These are phyloP conservation scores for Brenthis ino DNA, from an alignment of 2,888 invertebrate species.

Conservation along the genomic window DNA sequence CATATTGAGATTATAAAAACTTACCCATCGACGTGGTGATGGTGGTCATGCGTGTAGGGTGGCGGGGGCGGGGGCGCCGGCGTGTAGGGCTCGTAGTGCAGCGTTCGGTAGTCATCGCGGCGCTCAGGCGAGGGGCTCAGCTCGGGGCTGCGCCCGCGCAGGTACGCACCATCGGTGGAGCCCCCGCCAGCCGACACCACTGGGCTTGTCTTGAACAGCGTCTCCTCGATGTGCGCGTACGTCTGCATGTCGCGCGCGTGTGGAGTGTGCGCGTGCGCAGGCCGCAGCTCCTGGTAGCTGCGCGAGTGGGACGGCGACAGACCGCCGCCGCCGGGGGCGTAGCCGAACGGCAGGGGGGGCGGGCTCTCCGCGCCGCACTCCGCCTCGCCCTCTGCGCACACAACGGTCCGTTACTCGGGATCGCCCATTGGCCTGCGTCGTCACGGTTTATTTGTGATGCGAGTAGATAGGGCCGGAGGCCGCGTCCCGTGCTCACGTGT, in stretches of 20 bases:
- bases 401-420: slow-evolving; percentile 41
- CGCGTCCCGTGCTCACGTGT: slow-evolving; percentile 52
- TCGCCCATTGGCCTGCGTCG: slow-evolving; percentile 36
- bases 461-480: slow-evolving; percentile 20
- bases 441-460: slow-evolving; percentile 23
- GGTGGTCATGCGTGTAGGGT: slow-evolving; percentile 63
- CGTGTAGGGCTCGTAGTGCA: slow-evolving; percentile 68
- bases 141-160: slow-evolving; percentile 64
- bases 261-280: slow-evolving; percentile 50
- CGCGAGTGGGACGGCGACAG: slow-evolving; percentile 70
- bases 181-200: slow-evolving; percentile 42
- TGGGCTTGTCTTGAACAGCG: slow-evolving; percentile 47
- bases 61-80: slow-evolving; percentile 52
- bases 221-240: slow-evolving; percentile 62
- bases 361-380: slow-evolving; percentile 56
- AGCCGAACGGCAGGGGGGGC: slow-evolving; percentile 66
- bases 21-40: slow-evolving; percentile 67
- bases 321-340: slow-evolving; percentile 60
- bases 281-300: slow-evolving; percentile 78
- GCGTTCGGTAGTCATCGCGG: slow-evolving; percentile 63
- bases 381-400: slow-evolving; percentile 69
- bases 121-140: slow-evolving; percentile 63
- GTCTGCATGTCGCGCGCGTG: slow-evolving; percentile 75
- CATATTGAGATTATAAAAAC: slow-evolving; percentile 42
- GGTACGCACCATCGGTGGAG: slow-evolving; percentile 62